A percentile compares a stretch with the other conserved stretches of the same genome.
These are phyloP conservation scores for Ochotona princeps DNA, from an alignment of 2,113 vertebrate species.

Conservation along the genomic window DNA sequence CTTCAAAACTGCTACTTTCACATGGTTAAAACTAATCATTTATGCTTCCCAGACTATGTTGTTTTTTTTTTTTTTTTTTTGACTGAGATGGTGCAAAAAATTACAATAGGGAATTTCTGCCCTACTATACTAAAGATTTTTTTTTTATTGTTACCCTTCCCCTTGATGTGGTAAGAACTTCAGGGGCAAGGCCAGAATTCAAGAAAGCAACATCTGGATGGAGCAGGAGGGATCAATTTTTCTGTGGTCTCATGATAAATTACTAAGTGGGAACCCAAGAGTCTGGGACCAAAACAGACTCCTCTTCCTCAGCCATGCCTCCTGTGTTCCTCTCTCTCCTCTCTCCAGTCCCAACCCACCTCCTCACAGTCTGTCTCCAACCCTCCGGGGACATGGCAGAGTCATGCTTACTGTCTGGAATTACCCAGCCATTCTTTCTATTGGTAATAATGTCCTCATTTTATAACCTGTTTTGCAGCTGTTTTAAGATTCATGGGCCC, in stretches of 20 bases:
- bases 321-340: background rate
- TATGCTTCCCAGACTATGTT: constrained; percentile 45
- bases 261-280: constrained; percentile 83
- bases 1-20: constrained; percentile 54
- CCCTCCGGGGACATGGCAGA: constrained; percentile 84
- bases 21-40: constrained; percentile 49
- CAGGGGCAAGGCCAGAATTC: constrained; percentile 83
- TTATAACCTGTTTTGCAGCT: constrained; percentile 84
- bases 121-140: constrained; percentile 79
- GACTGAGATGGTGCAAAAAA: constrained; percentile 22
- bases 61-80: background rate
- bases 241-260: constrained; percentile 88
- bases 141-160: constrained; percentile 78
- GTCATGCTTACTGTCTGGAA: constrained; percentile 84
- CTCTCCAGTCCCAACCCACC: constrained; percentile 27
- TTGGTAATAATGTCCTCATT: constrained; percentile 86
- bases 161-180: constrained; percentile 88
- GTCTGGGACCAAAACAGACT: constrained; percentile 82
- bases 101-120: constrained; percentile 79
- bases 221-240: constrained; percentile 87
- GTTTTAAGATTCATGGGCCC: constrained; percentile 69
- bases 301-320: constrained; percentile 41
- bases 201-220: constrained; percentile 83
- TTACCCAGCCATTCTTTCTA: constrained; percentile 86
- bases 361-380: constrained; percentile 81